A percentile compares a stretch with the other conserved stretches of the same genome.
Evolutionary conservation across 2,797 vertebrate species (phyloP).

Genomic region (Mycteria americana): DNA sequence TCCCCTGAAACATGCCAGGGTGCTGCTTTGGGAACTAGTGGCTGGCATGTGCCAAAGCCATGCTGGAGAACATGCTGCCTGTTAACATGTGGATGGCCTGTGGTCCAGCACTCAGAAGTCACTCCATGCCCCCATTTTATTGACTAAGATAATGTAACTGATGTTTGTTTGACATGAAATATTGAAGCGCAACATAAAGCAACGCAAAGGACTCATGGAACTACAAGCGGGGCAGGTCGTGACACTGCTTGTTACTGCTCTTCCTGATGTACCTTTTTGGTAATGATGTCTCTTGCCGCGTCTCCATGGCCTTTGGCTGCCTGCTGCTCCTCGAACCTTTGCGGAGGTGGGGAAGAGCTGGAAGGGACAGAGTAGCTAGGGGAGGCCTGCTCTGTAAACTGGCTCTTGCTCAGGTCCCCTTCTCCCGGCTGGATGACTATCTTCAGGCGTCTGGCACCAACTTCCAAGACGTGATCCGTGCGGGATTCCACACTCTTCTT

Average conservation of each 20-base stretch:
- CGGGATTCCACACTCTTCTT: conserved; percentile 20
- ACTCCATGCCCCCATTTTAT: neutral
- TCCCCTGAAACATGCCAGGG: rapidly evolving
- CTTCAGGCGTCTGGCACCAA: rapidly evolving
- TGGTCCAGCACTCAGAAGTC: neutral
- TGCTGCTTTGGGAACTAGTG: rapidly evolving
- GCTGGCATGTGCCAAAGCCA: neutral
- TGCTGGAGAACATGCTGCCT: neutral
- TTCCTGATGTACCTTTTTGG: conserved; percentile 41
- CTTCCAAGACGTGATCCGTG: neutral
- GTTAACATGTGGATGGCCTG: neutral
- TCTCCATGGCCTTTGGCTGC: rapidly evolving
- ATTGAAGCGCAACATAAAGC: neutral
- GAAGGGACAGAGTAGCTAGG: rapidly evolving
- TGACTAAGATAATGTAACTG: rapidly evolving
- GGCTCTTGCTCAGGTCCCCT: too few species aligned
- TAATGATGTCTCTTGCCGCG: neutral
- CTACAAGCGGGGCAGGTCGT: rapidly evolving
- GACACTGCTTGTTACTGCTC: neutral
- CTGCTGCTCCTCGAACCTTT: neutral
- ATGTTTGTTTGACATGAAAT: neutral
- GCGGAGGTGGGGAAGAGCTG: neutral
- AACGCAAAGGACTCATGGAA: neutral
- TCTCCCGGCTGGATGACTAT: neutral
- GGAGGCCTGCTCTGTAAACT: rapidly evolving